Evolutionary conservation across 1,140 invertebrate species (phyloP), one percentile per base, ranked within the genome.

Genomic region (Arion vulgaris): DNA sequence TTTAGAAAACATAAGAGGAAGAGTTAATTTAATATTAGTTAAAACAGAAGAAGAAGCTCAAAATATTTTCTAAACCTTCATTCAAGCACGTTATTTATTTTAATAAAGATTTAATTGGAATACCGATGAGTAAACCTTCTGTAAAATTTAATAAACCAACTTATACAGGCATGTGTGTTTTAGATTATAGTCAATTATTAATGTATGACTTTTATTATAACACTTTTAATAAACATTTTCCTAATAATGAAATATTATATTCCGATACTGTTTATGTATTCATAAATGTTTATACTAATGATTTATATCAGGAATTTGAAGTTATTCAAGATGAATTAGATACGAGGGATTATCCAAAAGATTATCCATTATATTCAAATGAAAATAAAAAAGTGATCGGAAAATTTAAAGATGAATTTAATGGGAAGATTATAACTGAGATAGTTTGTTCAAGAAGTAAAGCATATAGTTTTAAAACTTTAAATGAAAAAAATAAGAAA

Each of bases 1-100:
- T 82, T 34, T 86, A 81, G 57, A 86, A 84, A 68, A 83, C 82
- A 76, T 85, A 86, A 38, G 82, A 49, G 45, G 45, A 49, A 49
- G 19, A 62, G 57, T 62, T 62, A n/a, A 62, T 62, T 62, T 62
- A 62, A 62, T 15, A 62, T 62, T 62, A 62, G 57, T 62, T 62
- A 13, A 9, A 19, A 62, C 13, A 15, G 26, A 62, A 62, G 26
- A 62, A 62, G 57, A 62, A 62, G 57, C 57, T 62, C 4, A 19
- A 19, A 62, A 62, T 15, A 15, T 62, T 62, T 62, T 62, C 57
- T 62, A 62, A 62, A 62, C 57, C 57, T 19, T 19, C 57, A 62
- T 62, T 62, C 57, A 62, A 62, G 57, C 11, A 62, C 26, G 57
- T 62, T 62, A 62, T 62, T 19, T n/a, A 19, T n/a, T 62, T 62